Conservation (phyloP, 2,113 vertebrate genomes). For the Harpagus bidentatus region DNA sequence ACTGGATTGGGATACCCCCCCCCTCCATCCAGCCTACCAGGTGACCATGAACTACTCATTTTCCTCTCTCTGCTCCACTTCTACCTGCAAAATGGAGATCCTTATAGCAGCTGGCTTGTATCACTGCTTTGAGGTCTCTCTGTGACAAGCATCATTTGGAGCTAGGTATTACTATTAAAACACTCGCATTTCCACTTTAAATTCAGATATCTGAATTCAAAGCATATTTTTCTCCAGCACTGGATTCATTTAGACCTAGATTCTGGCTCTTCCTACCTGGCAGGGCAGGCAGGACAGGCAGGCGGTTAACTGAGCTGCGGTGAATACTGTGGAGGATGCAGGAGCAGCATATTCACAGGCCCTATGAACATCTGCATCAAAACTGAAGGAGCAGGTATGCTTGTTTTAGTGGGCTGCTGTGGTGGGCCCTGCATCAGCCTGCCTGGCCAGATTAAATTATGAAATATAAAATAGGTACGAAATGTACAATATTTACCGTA, state of each 20-base stretch:
- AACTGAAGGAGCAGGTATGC: background rate
- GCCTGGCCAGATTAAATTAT: background rate
- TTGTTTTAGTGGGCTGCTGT: background rate
- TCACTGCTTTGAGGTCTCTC: background rate
- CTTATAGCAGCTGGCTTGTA: background rate
- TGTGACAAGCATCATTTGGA: background rate
- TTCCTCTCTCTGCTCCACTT: background rate
- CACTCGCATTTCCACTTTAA: background rate
- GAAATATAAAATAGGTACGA: background rate
- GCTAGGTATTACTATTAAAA: background rate
- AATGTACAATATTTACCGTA: background rate
- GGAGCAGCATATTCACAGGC: background rate
- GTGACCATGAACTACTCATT: background rate
- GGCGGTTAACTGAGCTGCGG: accelerated
- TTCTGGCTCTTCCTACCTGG: background rate
- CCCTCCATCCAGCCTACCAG: background rate
- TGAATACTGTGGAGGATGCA: no score
- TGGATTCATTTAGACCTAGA: background rate
- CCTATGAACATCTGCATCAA: background rate
- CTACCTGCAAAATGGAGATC: background rate
- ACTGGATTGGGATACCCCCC: background rate
- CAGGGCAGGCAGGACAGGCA: background rate
- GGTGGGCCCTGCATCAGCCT: background rate
- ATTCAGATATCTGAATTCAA: background rate
- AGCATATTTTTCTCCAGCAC: background rate